phyloP scores from a whole-genome alignment of 2,113 vertebrate species.

The Lipotes vexillifer region DNA sequence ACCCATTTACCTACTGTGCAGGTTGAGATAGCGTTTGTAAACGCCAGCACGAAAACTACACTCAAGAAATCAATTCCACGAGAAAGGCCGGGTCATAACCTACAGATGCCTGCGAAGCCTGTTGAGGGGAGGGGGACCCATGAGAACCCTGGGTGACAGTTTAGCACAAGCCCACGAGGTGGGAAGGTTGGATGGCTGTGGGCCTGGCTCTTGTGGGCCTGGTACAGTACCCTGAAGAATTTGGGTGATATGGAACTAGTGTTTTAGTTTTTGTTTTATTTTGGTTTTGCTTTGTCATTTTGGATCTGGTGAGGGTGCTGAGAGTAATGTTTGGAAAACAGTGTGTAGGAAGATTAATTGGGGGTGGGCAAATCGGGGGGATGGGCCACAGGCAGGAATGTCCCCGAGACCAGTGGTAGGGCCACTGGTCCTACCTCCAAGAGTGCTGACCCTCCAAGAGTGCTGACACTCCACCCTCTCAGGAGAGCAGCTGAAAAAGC shows the following conservation, averaged over 20 bases:
- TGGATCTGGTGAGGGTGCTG: background rate
- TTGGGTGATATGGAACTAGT: rapidly evolving
- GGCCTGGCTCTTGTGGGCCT: background rate
- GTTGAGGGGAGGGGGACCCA: rapidly evolving
- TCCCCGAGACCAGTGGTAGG: rapidly evolving
- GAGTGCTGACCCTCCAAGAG: background rate
- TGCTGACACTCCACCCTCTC: background rate
- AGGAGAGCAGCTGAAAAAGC: background rate
- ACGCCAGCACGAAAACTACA: background rate
- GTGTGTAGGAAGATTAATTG: background rate
- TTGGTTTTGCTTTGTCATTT: background rate
- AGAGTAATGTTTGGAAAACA: background rate
- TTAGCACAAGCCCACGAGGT: rapidly evolving
- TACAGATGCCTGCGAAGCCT: background rate
- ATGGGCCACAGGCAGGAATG: background rate
- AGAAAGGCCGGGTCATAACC: background rate
- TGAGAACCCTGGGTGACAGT: background rate
- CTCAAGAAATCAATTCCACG: background rate
- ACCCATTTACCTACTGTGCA: background rate
- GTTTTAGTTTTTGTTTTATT: background rate
- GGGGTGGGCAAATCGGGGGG: rapidly evolving
- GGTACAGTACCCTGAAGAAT: background rate
- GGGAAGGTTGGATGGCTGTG: background rate
- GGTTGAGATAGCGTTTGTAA: background rate
- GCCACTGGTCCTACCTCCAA: background rate